A percentile compares a stretch with the other conserved stretches of the same genome.
phyloP scores from a whole-genome alignment of 2,888 invertebrate genomes.

The Heliconius charithonia region DNA sequence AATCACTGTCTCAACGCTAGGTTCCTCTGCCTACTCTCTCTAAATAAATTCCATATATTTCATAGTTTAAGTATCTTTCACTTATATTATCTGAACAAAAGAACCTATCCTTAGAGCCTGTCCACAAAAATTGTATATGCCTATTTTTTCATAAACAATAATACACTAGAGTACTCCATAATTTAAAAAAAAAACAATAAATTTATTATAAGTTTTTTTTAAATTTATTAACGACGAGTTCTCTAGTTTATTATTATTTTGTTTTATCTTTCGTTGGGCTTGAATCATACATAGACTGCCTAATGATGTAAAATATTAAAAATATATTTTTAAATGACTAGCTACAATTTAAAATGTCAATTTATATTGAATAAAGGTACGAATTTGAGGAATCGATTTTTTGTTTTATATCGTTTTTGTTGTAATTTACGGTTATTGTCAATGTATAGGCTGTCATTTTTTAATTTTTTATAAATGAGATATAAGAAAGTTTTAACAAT shows the following conservation, averaged over 20 bases:
- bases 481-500: constrained; percentile 3
- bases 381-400: not conserved
- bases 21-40: too few species aligned
- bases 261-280: not conserved
- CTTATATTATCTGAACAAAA: not conserved
- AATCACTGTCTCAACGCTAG: too few species aligned
- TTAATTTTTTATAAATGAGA: not conserved
- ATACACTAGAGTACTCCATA: too few species aligned
- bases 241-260: not conserved
- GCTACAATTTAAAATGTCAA: constrained; percentile 4
- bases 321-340: constrained; percentile 23
- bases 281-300: constrained; percentile 1
- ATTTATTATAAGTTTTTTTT: not conserved
- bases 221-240: not conserved
- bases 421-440: not conserved
- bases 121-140: not conserved
- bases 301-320: not conserved
- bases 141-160: not conserved
- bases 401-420: not conserved
- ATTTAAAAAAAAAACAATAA: too few species aligned
- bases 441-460: constrained; percentile 8
- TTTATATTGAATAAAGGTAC: not conserved
- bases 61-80: not conserved
- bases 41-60: too few species aligned
- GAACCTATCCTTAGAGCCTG: not conserved